Conservation (phyloP, 2,888 invertebrate species). For the Protophormia terraenovae region DNA sequence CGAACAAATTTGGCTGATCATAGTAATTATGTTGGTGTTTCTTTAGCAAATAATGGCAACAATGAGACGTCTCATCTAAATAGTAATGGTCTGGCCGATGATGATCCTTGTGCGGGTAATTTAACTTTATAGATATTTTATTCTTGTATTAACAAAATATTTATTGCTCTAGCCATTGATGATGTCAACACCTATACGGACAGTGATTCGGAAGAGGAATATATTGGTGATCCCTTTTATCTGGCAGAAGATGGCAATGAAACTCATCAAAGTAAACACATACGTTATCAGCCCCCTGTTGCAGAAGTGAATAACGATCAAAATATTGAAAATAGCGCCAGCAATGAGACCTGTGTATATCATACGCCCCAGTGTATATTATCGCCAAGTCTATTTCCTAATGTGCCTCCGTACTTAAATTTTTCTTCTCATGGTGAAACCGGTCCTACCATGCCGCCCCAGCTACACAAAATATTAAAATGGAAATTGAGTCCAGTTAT, state of each 20-base stretch:
- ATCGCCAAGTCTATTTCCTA: constrained; percentile 86
- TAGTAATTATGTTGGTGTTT: constrained; percentile 72
- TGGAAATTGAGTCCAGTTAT: constrained; percentile 98
- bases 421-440: constrained; percentile 87
- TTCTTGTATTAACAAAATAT: background rate
- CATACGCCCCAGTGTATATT: constrained; percentile 78
- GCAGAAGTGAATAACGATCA: constrained; percentile 60
- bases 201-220: constrained; percentile 78
- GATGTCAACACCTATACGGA: constrained; percentile 78
- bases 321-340: constrained; percentile 67
- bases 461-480: constrained; percentile 90
- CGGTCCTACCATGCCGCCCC: constrained; percentile 85
- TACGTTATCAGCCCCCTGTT: constrained; percentile 70
- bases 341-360: constrained; percentile 71
- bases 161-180: constrained; percentile 74
- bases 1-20: constrained; percentile 67
- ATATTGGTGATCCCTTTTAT: constrained; percentile 77
- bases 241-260: constrained; percentile 74
- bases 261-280: constrained; percentile 74
- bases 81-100: constrained; percentile 69
- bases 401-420: constrained; percentile 90
- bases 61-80: constrained; percentile 45
- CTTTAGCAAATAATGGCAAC: constrained; percentile 68
- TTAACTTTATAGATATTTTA: background rate
- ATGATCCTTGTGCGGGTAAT: constrained; percentile 77